A percentile compares a stretch with the other conserved stretches of the same genome.
Conservation (phyloP, 37 sponge, comb jelly and placozoan genomes). For the Mnemiopsis leidyi region DNA sequence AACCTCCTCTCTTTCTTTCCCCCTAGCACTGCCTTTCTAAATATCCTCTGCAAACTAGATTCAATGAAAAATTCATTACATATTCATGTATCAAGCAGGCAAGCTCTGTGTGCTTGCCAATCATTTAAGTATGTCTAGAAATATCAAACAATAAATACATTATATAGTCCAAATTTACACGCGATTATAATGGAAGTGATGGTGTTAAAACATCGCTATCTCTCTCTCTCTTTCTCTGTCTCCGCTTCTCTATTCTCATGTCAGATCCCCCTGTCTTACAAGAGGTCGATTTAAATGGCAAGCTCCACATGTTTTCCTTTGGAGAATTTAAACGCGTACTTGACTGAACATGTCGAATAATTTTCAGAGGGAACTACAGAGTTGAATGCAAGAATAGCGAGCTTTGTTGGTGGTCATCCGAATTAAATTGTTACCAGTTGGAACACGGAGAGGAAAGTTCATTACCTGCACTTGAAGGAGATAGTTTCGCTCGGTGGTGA, state of each 20-base stretch:
- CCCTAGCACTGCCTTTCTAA: neutral
- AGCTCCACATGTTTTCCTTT: neutral
- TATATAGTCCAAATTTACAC: neutral
- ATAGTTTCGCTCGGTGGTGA: conserved; percentile 43
- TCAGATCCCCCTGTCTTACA: neutral
- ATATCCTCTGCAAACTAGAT: neutral
- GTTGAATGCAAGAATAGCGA: neutral
- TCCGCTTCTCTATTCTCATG: neutral
- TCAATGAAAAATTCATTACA: neutral
- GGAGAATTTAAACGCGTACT: neutral
- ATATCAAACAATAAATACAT: neutral
- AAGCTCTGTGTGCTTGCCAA: conserved; percentile 23
- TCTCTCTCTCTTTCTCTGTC: neutral
- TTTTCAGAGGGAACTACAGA: neutral
- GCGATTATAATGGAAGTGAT: neutral
- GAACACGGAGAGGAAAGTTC: neutral
- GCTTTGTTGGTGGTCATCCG: too few species aligned
- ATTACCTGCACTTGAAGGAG: conserved; percentile 53
- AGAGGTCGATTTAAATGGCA: neutral
- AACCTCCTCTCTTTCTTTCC: neutral
- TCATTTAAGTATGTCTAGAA: conserved; percentile 23
- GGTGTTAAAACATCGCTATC: neutral
- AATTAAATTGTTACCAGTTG: too few species aligned
- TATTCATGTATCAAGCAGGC: neutral
- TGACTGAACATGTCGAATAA: neutral